Base-by-base conservation (phyloP, 2,797 vertebrate species). In the Lithobates sylvaticus region DNA sequence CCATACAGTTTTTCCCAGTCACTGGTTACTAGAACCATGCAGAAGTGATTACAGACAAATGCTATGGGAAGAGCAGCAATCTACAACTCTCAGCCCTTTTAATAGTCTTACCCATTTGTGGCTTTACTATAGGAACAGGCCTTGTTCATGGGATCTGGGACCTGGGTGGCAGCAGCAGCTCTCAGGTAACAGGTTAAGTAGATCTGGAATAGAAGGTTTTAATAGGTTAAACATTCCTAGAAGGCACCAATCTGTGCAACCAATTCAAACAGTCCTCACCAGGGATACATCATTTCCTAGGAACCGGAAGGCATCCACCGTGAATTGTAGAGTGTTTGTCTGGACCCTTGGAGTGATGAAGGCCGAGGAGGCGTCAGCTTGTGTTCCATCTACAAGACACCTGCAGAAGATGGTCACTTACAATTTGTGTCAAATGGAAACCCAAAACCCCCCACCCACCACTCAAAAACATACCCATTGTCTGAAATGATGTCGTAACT, bases 161-260 rank as follows among this genome's bases (percentile, higher is more conserved):
- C 75, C 54, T 89, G 92, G 21, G 89, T 83, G 0, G 0, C 87
- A 0, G 88, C 88, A 9, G 88, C 88, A 34, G 92, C 93, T 86
- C 91, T 94, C 88, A 94, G 90, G 26, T 91, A 92, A 50, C 93
- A 94, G 39, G 92, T 94, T 76, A 95, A 93, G 6, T 92, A 95
- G 58, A 94, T 78, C 94, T 94, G 81, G 13, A 23, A 73, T 23
- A 61, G 21, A 13, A 47, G 16, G 16, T 54, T 54, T 18, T 23
- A 29, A 29, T 94, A 61, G 21, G 18, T 61, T 9, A 9, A 23
- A 23, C 1, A 3, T 18, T 58, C 18, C 4, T 54, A 7, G 0
- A n/a, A 9, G 1, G 21, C 6, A 23, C 54, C 7, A 3, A 61
- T 7, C 16, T 13, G 18, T 23, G 54, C 76, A 77, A 10, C 29